phyloP scores from a whole-genome alignment of 1,140 invertebrate species.

The Linepithema humile region DNA sequence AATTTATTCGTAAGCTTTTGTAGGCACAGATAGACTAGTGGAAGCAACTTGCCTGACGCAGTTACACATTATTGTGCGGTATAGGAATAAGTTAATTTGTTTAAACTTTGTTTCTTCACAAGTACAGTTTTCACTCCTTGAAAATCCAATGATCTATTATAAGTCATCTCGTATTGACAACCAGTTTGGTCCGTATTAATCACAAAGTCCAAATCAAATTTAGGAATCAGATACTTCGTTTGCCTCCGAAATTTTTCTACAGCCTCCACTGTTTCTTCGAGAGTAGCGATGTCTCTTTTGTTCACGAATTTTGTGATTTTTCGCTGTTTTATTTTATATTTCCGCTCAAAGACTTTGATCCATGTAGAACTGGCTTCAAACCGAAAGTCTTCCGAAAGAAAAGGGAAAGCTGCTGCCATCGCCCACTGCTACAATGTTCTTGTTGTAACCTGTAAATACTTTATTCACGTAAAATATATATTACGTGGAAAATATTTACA shows the following conservation, averaged over 20 bases:
- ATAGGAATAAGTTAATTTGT: conserved; percentile 48
- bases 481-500: neutral
- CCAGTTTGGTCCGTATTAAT: conserved; percentile 60
- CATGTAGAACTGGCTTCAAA: conserved; percentile 2
- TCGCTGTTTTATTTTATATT: conserved; percentile 15
- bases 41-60: conserved; percentile 42
- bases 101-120: conserved; percentile 43
- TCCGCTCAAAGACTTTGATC: neutral
- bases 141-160: conserved; percentile 24
- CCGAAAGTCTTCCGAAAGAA: neutral
- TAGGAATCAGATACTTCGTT: conserved; percentile 8
- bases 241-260: conserved; percentile 43
- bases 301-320: conserved; percentile 10
- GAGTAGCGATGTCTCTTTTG: neutral
- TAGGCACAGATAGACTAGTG: conserved; percentile 40
- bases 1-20: conserved; percentile 49
- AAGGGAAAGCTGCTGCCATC: neutral
- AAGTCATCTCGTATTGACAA: conserved; percentile 37
- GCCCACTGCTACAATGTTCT: neutral
- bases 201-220: conserved; percentile 40
- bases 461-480: neutral
- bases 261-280: conserved; percentile 7
- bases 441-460: neutral
- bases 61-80: conserved; percentile 59
- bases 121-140: conserved; percentile 32